Base-by-base conservation (phyloP, 2,797 vertebrate species). In the Peromyscus attwateri region DNA sequence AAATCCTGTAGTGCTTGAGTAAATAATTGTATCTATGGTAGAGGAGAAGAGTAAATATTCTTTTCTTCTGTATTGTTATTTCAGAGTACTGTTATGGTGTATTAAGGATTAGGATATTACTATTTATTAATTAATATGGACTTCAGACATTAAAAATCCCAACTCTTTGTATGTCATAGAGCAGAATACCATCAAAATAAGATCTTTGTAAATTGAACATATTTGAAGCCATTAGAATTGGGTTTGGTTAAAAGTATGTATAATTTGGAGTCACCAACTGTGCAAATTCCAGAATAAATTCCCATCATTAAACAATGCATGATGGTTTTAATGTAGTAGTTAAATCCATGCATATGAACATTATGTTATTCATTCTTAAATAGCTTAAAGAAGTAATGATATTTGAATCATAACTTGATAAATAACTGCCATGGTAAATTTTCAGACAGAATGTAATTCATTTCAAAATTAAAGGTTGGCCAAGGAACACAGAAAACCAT, bases 401-500 rank as follows among this genome's bases (percentile, higher is more conserved):
- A 70, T 87, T 91, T 77, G 37, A 71, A 40, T 6, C 82, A 79
- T 70, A 11, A 64, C 27, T 57, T 46, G 21, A 34, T 27, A 62
- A 40, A 60, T 60, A 2, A 4, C 2, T 13, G 16, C 3, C 19
- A 6, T n/a, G 37, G 5, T 27, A 85, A 29, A 12, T 64, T 6
- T 14, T 80, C 73, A 95, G 6, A 77, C 12, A 13, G 57, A 2
- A 37, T 29, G 23, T 27, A 19, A 16, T 88, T 71, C 34, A 34
- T 62, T 68, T 40, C 11, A 29, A 40, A 80, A 70, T 76, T 89
- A 64, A 55, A 79, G 60, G 10, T 2, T 21, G 37, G 9, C 21
- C 13, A 2, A 84, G 27, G 12, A 3, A 49, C 0, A 37, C 5
- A 1, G 3, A 49, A 68, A n/a, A 49, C 25, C 7, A 29, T 2